Conservation (phyloP, 2,113 vertebrate genomes). For the Amphilophus citrinellus region DNA sequence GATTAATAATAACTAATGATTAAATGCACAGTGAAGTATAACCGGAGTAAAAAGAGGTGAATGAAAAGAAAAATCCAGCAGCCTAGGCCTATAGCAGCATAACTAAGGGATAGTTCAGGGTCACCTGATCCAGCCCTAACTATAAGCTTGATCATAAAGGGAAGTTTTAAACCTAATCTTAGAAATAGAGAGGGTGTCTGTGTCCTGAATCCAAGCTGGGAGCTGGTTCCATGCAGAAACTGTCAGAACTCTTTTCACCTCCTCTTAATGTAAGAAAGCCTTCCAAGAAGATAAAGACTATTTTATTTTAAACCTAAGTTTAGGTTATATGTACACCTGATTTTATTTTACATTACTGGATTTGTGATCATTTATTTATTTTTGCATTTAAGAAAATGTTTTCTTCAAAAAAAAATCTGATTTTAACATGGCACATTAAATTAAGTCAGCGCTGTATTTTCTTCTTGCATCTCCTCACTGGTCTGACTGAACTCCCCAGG, state of each 20-base stretch:
- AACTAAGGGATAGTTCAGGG: no score
- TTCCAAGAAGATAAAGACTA: background rate
- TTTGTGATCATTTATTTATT: background rate
- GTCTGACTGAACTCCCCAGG: constrained; percentile 38
- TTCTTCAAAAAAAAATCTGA: rapidly evolving
- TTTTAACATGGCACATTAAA: background rate
- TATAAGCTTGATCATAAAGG: no score
- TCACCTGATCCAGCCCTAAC: no score
- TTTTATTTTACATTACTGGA: background rate
- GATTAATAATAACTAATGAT: no score
- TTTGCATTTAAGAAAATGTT: background rate
- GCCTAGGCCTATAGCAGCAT: no score
- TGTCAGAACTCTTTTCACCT: background rate
- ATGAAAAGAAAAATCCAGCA: no score
- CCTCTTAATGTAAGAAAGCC: background rate
- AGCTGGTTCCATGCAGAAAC: no score
- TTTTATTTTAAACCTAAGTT: background rate
- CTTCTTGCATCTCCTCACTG: background rate
- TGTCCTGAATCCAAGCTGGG: no score
- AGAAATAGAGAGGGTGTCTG: no score
- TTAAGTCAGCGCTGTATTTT: background rate
- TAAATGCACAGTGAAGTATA: no score
- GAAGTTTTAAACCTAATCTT: no score
- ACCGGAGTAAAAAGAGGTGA: no score
- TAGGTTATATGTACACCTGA: background rate